Base-by-base conservation (phyloP, 2,888 invertebrate genomes). In the Linyphia triangularis region DNA sequence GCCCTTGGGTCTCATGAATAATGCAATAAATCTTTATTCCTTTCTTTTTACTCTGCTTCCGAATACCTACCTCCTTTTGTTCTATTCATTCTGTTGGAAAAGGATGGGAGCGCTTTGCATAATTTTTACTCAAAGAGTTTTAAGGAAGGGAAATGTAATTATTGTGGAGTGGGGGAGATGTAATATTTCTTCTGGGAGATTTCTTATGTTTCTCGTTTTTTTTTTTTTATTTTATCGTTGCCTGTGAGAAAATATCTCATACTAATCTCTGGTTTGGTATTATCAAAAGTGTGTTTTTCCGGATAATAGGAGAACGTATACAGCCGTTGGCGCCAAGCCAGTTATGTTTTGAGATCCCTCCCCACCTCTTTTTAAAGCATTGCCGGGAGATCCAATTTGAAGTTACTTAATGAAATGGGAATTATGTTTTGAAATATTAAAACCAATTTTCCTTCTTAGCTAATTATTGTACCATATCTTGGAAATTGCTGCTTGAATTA, bases 101-200 rank as follows among this genome's bases (percentile, higher is more conserved):
- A n/a, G 26, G 28, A 40, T 24, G 63, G 67, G 57, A 33, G 69
- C 79, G 79, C 73, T 84, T 84, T 84, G 83, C 83, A 84, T 84
- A 84, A 84, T 84, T 84, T 84, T 73, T 43, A 63, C 65, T 51
- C 65, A 43, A 63, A 65, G 75, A 65, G 65, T 24, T 51, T 51
- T 51, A n/a, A 84, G 67, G 67, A 73, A 73, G 51, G 75, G 51
- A 84, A 75, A 73, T 84, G 73, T 67, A 84, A 84, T 84, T 84
- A 84, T 43, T 24, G 51, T 24, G 73, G 73, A 73, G 83, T 63
- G 24, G 63, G 51, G 57, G 43, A 33, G 9, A 22, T 57, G 69
- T 69, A 81, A 81, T 81, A 81, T 81, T 69, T 81, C 30, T 26
- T 65, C 43, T 59, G 28, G 57, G 51, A 51, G 5, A 51, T 51